Percentiles rank a stretch among this genome's conserved stretches.
Conservation (phyloP, 2,797 vertebrate species). For the Triplophysa yarkandensis region DNA sequence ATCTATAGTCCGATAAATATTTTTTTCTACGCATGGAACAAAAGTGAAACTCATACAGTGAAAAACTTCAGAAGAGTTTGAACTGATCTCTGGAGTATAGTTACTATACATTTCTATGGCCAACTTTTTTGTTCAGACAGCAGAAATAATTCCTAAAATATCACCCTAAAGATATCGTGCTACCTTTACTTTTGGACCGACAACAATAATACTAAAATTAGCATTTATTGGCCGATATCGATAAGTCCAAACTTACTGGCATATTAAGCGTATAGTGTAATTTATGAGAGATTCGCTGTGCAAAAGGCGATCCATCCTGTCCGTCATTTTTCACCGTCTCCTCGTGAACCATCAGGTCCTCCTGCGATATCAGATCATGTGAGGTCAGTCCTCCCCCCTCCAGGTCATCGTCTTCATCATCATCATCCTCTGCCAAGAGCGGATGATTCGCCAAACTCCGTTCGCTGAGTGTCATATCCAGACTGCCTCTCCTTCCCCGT, state of each 20-base stretch:
- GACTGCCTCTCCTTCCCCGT: constrained; percentile 71
- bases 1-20: too few species aligned
- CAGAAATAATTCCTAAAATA: too few species aligned
- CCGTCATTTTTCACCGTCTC: constrained; percentile 88
- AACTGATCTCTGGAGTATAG: too few species aligned
- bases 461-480: constrained; percentile 87
- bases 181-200: too few species aligned
- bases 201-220: too few species aligned
- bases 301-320: constrained; percentile 84
- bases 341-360: constrained; percentile 98
- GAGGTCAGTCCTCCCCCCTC: constrained; percentile 85
- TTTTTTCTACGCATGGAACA: too few species aligned
- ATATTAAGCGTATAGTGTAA: constrained; percentile 90
- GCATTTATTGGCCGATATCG: too few species aligned
- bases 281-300: constrained; percentile 90
- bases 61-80: too few species aligned
- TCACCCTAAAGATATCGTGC: too few species aligned
- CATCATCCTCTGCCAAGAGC: constrained; percentile 85
- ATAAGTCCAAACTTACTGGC: constrained; percentile 82
- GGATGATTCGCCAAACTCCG: constrained; percentile 88
- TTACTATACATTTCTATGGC: too few species aligned
- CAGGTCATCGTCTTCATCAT: constrained; percentile 84
- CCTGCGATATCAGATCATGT: constrained; percentile 92
- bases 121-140: too few species aligned
- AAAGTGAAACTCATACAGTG: too few species aligned